Base-by-base conservation (phyloP, 1,140 invertebrate species). In the Drosophila kepulauana region DNA sequence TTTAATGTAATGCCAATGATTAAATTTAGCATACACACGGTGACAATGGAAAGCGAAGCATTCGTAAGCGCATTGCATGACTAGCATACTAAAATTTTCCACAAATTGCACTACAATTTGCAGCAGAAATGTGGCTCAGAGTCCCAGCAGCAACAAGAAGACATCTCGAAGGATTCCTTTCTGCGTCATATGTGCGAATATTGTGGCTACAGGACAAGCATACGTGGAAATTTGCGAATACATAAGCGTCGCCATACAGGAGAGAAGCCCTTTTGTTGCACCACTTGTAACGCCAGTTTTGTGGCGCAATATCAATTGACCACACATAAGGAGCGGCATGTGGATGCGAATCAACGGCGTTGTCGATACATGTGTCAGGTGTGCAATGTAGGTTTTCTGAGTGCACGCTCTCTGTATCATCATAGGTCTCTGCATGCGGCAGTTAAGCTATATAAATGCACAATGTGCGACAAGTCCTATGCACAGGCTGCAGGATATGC, bases 231-330 rank as follows among this genome's bases (percentile, higher is more conserved):
- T 51, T 64, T 90, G 20, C 45, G 28, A 25, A 58, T 91, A 7
- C 97, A 98, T 82, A 94, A 94, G 49, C 93, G 96, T 5, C 96
- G 95, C 2, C 97, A 98, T 91, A 97, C 95, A 1, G 97, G 97
- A 0, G 96, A 96, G 70, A 91, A 95, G 5, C 96, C 96, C 0
- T 96, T 95, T 67, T 93, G 94, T 49, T 96, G 96, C 66, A 93
- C 94, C 0, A 93, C 93, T 0, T 96, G 96, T 80, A 93, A 94
- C 1, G 96, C 96, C 75, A 94, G 95, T 0, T 97, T 96, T 85
- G 95, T 94, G 45, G 78, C 86, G 0, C 68, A 71, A 1, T 94
- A 94, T 10, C 94, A 95, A 63, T 93, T 90, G 5, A 81, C 56
- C 3, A 79, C 46, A 8, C 85, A 88, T 16, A 28, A 33, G 25